These are phyloP conservation scores for Ara ararauna DNA, from an alignment of 2,797 vertebrate genomes.

Conservation along the genomic window DNA sequence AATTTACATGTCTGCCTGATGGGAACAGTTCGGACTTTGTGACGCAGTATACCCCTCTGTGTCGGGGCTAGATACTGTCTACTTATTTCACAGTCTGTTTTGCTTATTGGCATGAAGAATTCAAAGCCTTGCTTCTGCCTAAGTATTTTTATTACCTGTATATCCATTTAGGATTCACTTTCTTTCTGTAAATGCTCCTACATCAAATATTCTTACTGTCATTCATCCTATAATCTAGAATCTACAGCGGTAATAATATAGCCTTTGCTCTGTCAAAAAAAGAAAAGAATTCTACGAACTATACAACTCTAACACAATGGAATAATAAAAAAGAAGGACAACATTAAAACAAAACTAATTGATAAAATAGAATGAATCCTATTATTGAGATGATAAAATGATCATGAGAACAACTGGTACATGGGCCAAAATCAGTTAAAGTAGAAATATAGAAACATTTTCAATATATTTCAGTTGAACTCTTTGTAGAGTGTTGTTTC, in stretches of 20 bases:
- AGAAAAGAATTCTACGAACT: not conserved
- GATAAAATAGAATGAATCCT: not conserved
- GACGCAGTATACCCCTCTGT: not conserved
- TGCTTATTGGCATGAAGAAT: not conserved
- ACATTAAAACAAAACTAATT: not conserved
- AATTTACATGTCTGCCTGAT: not conserved
- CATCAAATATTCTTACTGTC: not conserved
- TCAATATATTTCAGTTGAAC: not conserved
- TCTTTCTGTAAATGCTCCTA: not conserved
- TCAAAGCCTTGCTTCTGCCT: not conserved
- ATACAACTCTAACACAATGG: not conserved
- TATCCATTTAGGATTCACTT: not conserved
- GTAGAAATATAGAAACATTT: not conserved
- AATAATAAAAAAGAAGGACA: not conserved
- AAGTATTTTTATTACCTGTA: not conserved
- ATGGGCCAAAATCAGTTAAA: not conserved
- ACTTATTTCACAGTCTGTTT: not conserved
- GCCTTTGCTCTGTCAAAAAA: not conserved
- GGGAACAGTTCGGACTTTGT: not conserved
- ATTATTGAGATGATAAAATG: not conserved
- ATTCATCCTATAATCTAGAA: not conserved
- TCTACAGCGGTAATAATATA: not conserved
- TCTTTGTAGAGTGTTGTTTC: not conserved
- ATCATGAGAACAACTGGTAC: not conserved
- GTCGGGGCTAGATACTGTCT: not conserved